phyloP scores from a whole-genome alignment of 1,140 invertebrate genomes.

The Temnothorax curvispinosus region DNA sequence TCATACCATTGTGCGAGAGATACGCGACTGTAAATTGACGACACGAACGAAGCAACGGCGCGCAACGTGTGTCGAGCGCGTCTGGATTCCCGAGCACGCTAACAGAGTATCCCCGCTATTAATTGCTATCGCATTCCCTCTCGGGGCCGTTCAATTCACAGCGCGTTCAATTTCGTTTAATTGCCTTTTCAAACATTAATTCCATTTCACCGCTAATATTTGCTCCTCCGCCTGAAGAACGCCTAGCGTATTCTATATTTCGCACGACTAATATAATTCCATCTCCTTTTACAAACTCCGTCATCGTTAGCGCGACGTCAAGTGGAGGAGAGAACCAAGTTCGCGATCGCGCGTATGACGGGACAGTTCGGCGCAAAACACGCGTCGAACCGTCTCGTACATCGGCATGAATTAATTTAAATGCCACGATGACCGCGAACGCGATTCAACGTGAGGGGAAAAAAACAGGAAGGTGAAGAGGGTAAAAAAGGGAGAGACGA shows the following conservation, averaged over 20 bases:
- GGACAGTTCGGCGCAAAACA: too few species aligned
- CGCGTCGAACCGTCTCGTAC: too few species aligned
- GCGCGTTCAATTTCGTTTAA: constrained; percentile 24
- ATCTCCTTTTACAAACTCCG: neutral
- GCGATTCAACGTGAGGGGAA: neutral
- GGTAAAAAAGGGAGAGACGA: neutral
- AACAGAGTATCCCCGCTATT: constrained; percentile 21
- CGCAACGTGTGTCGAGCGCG: constrained; percentile 32
- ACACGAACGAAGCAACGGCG: constrained; percentile 6
- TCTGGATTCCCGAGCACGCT: constrained; percentile 50
- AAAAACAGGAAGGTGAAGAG: neutral
- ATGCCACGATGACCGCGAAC: neutral
- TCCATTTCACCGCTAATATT: neutral
- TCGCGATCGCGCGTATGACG: too few species aligned
- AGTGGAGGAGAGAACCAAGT: too few species aligned
- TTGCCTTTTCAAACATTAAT: constrained; percentile 34
- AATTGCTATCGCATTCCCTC: constrained; percentile 28
- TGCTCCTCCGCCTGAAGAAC: neutral
- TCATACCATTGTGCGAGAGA: constrained; percentile 48
- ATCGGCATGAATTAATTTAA: constrained; percentile 28
- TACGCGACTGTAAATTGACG: constrained; percentile 55
- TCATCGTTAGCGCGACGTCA: too few species aligned
- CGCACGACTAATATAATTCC: neutral
- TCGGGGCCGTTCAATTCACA: neutral
- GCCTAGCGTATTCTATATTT: neutral